Base-by-base conservation (phyloP, 2,113 vertebrate species). In the Corythoichthys haematopterus region DNA sequence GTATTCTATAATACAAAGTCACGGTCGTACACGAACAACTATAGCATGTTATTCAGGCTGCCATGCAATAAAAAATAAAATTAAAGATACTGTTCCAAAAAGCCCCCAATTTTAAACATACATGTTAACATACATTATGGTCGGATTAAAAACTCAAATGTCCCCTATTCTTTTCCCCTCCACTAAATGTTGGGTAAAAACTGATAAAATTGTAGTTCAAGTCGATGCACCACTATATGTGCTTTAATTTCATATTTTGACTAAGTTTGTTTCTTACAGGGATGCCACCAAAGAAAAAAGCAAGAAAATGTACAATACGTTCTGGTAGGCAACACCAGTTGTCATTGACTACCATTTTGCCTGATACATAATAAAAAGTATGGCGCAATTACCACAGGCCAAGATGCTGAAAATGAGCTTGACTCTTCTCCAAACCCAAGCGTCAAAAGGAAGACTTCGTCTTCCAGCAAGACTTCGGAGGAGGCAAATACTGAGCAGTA, bases 221-320 rank as follows among this genome's bases (percentile, higher is more conserved):
- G 1, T 36, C 53, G 11, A 36, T 6, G 2, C 6, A 13, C 6
- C n/a, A 53, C 8, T 58, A 33, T 59, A 4, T 35, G 36, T 16
- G 15, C 28, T 45, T 7, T 13, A 7, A n/a, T 45, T 56, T 1
- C 13, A 38, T 2, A 50, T 38, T 65, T 60, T 62, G 37, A 20
- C 43, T 65, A 16, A 55, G 38, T 9, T 46, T 15, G 15, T 81
- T 78, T 70, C 43, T 28, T 57, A 38, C 40, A 84, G 71, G 67
- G 53, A 93, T 93, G 92, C 64, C 91, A 4, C 92, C 91, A 50
- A 90, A 82, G 77, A 91, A 80, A 74, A 85, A 81, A 75, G 82
- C 75, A 65, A 82, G 70, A 20, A 64, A 68, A 64, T 76, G 2
- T 75, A 47, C 71, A 64, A 62, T 76, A 2, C 70, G 3, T 50